Evolutionary conservation across 2,797 vertebrate genomes (phyloP).

Genomic region (Tamandua tetradactyla): DNA sequence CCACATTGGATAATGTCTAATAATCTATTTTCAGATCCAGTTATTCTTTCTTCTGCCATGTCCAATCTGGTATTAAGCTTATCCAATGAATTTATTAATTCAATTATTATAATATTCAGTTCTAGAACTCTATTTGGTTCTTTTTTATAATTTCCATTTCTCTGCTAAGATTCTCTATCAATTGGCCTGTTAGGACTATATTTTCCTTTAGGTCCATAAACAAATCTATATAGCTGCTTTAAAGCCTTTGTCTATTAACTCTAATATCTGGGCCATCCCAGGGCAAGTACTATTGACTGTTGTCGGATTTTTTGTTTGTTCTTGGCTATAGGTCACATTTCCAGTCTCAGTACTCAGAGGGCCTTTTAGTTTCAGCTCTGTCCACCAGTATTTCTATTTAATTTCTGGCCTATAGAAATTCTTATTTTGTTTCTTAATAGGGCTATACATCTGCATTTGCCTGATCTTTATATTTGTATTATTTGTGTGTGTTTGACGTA

Average conservation of each 20-base stretch:
- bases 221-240: neutral
- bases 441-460: neutral
- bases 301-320: neutral
- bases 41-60: neutral
- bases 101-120: neutral
- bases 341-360: neutral
- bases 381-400: neutral
- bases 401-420: neutral
- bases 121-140: constrained; percentile 4
- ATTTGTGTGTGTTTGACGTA: neutral
- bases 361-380: neutral
- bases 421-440: neutral
- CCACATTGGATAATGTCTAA: neutral
- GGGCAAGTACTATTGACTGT: neutral
- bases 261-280: neutral
- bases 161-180: neutral
- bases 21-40: constrained; percentile 34
- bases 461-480: neutral
- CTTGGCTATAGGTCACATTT: neutral
- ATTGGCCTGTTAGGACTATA: neutral
- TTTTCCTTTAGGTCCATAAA: constrained; percentile 11
- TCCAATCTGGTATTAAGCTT: neutral
- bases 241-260: neutral
- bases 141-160: neutral
- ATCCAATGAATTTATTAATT: neutral